Conservation (phyloP, 2,888 invertebrate species). For the Geophilus truncorum region DNA sequence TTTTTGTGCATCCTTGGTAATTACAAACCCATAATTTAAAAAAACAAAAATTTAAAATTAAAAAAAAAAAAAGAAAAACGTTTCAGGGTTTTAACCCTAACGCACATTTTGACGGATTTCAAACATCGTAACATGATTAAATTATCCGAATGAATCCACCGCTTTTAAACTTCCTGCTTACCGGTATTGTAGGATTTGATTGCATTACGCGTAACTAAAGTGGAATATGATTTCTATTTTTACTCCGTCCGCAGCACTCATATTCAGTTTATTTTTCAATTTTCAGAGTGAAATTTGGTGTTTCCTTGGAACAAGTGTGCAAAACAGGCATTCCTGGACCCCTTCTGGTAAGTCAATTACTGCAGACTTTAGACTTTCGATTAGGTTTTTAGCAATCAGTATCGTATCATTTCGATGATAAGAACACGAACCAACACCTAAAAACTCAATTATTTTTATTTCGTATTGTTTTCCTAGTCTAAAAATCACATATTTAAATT, state of each 20-base stretch:
- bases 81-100: not conserved
- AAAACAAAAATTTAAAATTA: too few relatives aligned
- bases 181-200: not conserved
- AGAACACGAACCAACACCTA: not conserved
- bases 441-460: not conserved
- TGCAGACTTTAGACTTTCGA: constrained; percentile 48
- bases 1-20: not conserved
- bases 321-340: constrained; percentile 93
- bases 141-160: not conserved
- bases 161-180: not conserved
- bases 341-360: constrained; percentile 75
- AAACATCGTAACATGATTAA: not conserved
- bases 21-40: too few relatives aligned
- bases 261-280: constrained; percentile 35
- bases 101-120: too few relatives aligned
- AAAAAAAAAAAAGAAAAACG: too few relatives aligned
- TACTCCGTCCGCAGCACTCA: constrained; percentile 28
- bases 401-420: not conserved
- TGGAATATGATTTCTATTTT: constrained; percentile 8
- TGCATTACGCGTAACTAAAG: not conserved
- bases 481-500: not conserved
- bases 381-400: not conserved
- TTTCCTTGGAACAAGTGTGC: constrained; percentile 83
- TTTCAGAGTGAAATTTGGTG: constrained; percentile 83
- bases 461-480: not conserved